A percentile compares a stretch with the other conserved stretches of the same genome.
Conservation (phyloP, 2,797 vertebrate species). For the Falco naumanni region DNA sequence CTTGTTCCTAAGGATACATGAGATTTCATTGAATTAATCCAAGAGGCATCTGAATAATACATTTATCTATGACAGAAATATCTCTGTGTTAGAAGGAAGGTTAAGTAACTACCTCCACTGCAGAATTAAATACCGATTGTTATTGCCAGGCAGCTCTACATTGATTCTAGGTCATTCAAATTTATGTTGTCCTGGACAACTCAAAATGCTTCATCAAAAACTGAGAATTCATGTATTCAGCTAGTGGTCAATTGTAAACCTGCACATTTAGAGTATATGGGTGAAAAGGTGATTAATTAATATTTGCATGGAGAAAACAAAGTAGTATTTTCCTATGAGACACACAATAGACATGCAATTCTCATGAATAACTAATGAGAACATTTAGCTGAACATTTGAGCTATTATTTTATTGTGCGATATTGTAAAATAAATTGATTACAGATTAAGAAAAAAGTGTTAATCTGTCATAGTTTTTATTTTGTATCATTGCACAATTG, state of each 20-base stretch:
- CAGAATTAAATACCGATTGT: constrained; percentile 24
- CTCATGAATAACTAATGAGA: not conserved
- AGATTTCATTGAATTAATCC: not conserved
- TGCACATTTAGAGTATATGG: not conserved
- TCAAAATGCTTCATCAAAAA: not conserved
- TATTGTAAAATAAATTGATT: not conserved
- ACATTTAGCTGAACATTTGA: not conserved
- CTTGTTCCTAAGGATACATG: not conserved
- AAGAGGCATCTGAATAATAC: constrained; percentile 11
- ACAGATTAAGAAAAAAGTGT: not conserved
- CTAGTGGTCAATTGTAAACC: not conserved
- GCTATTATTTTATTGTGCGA: not conserved
- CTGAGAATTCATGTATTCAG: not conserved
- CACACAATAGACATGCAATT: not conserved
- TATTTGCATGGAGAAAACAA: not conserved
- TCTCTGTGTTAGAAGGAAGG: not conserved
- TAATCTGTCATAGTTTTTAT: not conserved
- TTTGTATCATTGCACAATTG: not conserved
- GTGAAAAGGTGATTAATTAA: not conserved
- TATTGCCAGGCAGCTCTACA: not conserved
- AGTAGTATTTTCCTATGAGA: not conserved
- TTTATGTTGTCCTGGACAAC: not conserved
- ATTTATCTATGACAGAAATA: constrained; percentile 16
- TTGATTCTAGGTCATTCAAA: constrained; percentile 15
- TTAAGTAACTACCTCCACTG: not conserved